phyloP scores from a whole-genome alignment of 2,888 invertebrate species.

The Boloria euphrosyne region DNA sequence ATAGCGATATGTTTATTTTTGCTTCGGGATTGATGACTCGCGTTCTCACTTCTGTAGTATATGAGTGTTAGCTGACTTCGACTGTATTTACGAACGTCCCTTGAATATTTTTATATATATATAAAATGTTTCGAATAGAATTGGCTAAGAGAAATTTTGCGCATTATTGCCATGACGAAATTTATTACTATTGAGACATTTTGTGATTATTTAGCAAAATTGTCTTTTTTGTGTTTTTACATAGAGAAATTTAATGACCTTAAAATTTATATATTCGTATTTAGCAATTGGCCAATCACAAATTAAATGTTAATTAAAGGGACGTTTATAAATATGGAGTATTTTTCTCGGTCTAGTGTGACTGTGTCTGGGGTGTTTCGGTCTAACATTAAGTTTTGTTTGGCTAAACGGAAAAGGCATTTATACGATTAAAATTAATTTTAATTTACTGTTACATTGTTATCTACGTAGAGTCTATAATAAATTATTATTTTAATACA shows the following conservation, averaged over 20 bases:
- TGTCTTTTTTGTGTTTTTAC: neutral
- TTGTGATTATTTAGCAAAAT: neutral
- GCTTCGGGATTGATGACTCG: slow-evolving; percentile 61
- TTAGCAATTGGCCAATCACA: slow-evolving; percentile 3
- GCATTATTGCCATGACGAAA: neutral
- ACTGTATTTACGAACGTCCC: slow-evolving; percentile 29
- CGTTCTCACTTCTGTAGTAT: slow-evolving; percentile 57
- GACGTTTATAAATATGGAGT: slow-evolving; percentile 17
- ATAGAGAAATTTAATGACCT: slow-evolving; percentile 2
- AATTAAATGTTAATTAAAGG: slow-evolving; percentile 8
- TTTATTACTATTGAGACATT: neutral
- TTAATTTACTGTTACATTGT: slow-evolving; percentile 75
- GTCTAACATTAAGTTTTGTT: slow-evolving; percentile 61
- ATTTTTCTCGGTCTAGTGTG: slow-evolving; percentile 45
- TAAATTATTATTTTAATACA: slow-evolving; percentile 75
- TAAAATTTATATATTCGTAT: neutral
- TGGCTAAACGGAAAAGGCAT: slow-evolving; percentile 70
- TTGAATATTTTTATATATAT: slow-evolving; percentile 18
- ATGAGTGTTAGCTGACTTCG: slow-evolving; percentile 52
- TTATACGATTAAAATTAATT: slow-evolving; percentile 68
- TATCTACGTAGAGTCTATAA: slow-evolving; percentile 75
- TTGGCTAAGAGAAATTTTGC: slow-evolving; percentile 7
- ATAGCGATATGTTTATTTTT: slow-evolving; percentile 64
- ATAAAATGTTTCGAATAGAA: slow-evolving; percentile 3
- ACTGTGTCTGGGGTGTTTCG: slow-evolving; percentile 40